Percentiles rank a stretch among this genome's conserved stretches.
phyloP scores from a whole-genome alignment of 2,888 invertebrate genomes.

The Drosophila mimetica region DNA sequence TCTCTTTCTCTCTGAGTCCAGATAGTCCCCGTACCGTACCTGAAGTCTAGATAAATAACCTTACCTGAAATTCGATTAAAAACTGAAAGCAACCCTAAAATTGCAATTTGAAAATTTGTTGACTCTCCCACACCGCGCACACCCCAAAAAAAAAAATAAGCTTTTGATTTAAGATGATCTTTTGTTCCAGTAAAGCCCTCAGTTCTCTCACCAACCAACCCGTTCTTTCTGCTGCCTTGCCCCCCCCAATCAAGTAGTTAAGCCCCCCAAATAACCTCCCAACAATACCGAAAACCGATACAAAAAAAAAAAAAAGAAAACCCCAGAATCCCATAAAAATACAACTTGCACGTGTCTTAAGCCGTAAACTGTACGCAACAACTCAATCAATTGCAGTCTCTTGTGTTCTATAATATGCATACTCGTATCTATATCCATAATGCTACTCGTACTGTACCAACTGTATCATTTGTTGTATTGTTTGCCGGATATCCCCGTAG shows the following conservation, averaged over 20 bases:
- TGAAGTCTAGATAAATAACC: conserved; percentile 12
- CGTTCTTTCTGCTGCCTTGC: conserved; percentile 5
- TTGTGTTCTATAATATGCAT: conserved; percentile 45
- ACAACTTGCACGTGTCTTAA: conserved; percentile 73
- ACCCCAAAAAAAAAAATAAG: conserved; percentile 16
- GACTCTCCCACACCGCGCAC: conserved; percentile 32
- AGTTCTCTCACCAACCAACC: conserved; percentile 19
- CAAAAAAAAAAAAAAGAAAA: neutral
- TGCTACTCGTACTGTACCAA: conserved; percentile 38
- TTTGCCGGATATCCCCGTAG: conserved; percentile 47
- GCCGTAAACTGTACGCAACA: conserved; percentile 50
- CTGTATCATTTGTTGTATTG: conserved; percentile 51
- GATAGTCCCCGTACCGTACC: conserved; percentile 26
- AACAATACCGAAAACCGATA: conserved; percentile 30
- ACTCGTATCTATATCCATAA: conserved; percentile 38
- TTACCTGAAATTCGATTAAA: conserved; percentile 19
- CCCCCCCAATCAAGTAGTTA: conserved; percentile 36
- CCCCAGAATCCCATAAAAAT: conserved; percentile 7
- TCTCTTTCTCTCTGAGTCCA: conserved; percentile 32
- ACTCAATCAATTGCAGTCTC: conserved; percentile 51
- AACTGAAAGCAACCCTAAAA: conserved; percentile 14
- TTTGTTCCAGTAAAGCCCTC: conserved; percentile 16
- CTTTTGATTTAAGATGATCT: conserved; percentile 31
- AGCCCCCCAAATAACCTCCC: conserved; percentile 11
- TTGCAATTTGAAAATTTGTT: conserved; percentile 28